Evolutionary conservation across 2,888 invertebrate species (phyloP).

Genomic region (Cepaea hortensis): DNA sequence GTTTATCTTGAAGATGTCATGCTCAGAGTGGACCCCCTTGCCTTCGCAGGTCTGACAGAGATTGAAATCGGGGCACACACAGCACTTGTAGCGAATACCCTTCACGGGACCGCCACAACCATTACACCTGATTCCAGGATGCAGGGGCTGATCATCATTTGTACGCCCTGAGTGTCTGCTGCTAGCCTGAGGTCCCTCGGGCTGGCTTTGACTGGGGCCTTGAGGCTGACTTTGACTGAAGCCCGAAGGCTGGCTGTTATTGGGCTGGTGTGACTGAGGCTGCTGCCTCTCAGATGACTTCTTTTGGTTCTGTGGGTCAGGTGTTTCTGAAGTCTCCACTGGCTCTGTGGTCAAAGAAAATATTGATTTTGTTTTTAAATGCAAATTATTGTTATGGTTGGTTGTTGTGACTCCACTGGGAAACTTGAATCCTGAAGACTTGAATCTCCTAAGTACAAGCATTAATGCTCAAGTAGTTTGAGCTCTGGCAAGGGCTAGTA

Average conservation of each 20-base stretch:
- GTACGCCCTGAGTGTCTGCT: not conserved
- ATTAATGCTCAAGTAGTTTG: no score
- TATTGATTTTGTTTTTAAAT: not conserved
- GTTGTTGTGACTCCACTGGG: no score
- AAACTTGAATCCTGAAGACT: no score
- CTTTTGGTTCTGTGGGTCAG: not conserved
- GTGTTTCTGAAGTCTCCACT: not conserved
- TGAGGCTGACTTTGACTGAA: not conserved
- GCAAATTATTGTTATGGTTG: no score
- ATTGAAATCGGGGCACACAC: conserved; percentile 87
- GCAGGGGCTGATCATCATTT: conserved; percentile 68
- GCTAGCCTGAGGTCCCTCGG: not conserved
- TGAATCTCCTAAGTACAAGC: no score
- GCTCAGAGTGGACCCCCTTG: conserved; percentile 82
- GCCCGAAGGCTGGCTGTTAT: not conserved
- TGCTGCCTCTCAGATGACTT: not conserved
- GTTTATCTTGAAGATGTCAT: conserved; percentile 86
- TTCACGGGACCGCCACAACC: conserved; percentile 82
- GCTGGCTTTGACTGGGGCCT: not conserved
- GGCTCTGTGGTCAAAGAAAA: not conserved
- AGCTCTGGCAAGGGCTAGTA: no score
- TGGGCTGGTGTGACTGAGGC: not conserved
- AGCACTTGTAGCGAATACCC: conserved; percentile 91
- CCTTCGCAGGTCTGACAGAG: conserved; percentile 86
- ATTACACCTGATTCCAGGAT: conserved; percentile 84